Percentiles rank a stretch among this genome's conserved stretches.
These are phyloP conservation scores for Scaptomyza montana DNA, from an alignment of 1,140 invertebrate genomes.

Conservation along the genomic window DNA sequence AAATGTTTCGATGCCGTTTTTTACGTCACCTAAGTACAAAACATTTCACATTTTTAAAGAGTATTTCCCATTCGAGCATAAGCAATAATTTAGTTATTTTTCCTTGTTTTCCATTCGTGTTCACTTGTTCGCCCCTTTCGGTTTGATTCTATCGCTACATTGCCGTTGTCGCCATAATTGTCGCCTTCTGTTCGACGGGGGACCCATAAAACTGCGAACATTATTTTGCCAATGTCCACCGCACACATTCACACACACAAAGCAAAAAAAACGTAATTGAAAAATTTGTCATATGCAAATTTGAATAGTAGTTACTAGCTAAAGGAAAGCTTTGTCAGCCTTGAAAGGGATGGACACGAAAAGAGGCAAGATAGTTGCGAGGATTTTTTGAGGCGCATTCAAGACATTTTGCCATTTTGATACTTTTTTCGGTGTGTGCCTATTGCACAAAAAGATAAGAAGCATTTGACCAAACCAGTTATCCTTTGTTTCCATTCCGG, in stretches of 20 bases:
- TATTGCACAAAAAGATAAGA: neutral
- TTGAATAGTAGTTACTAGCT: neutral
- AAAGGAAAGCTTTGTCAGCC: slow-evolving; percentile 8
- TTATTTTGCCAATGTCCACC: slow-evolving; percentile 8
- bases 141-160: slow-evolving; percentile 1
- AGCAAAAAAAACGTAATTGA: slow-evolving; percentile 59
- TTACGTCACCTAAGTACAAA: no score
- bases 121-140: slow-evolving; percentile 4
- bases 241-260: neutral
- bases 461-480: slow-evolving; percentile 20
- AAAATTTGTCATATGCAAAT: slow-evolving; percentile 79
- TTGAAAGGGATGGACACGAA: neutral
- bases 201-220: slow-evolving; percentile 11
- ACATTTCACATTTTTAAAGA: neutral
- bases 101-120: neutral
- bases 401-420: neutral
- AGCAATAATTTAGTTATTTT: neutral
- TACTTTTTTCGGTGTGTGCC: neutral
- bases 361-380: slow-evolving; percentile 24
- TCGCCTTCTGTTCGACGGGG: slow-evolving; percentile 22
- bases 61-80: neutral
- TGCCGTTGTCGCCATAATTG: slow-evolving; percentile 23
- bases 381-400: slow-evolving; percentile 13
- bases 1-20: neutral
- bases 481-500: slow-evolving; percentile 20